Base-by-base conservation (phyloP, 2,797 vertebrate genomes). In the Mormyrus hasselquistii region DNA sequence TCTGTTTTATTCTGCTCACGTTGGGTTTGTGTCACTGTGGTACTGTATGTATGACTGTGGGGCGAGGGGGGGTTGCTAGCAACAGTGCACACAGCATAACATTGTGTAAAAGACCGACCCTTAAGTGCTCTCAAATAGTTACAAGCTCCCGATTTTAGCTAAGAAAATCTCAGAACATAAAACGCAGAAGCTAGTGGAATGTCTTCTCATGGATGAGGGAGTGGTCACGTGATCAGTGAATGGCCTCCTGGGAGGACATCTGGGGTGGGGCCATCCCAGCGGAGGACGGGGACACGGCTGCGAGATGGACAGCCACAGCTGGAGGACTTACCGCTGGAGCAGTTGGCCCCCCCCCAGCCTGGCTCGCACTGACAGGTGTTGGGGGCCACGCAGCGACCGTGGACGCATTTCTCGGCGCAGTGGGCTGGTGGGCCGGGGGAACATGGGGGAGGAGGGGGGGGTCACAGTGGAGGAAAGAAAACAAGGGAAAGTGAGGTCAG, bases 321-420 rank as follows among this genome's bases (percentile, higher is more conserved):
- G 98, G 90, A 91, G 57, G 92, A 97, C 98, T 99, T 95, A 99
- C 98, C 98, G 92, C 98, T 99, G 92, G 98, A 98, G 95, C 98
- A 99, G 95, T 99, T 96, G 93, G 96, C 95, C 91, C 98, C 98
- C 91, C 98, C 98, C 98, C 98, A 99, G 92, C 98, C 98, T 5
- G 98, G 98, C 95, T 99, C 98, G 93, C 98, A 99, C 94, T 98
- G 98, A 96, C 98, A 99, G 97, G 97, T 99, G 98, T 97, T 98
- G 41, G 98, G 98, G 95, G 98, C 98, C 92, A 97, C 94, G 84
- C 98, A 99, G 88, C 96, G 98, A 89, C 98, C 98, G 0, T 99
- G 98, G 91, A 98, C 97, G 89, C 98, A 99, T 96, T 96, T 98
- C 94, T 98, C 97, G 93, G 95, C 93, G 93, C 98, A 99, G 92